Percentiles rank a stretch among this genome's conserved stretches.
phyloP scores from a whole-genome alignment of 2,113 vertebrate genomes.

The Percopsis transmontana region DNA sequence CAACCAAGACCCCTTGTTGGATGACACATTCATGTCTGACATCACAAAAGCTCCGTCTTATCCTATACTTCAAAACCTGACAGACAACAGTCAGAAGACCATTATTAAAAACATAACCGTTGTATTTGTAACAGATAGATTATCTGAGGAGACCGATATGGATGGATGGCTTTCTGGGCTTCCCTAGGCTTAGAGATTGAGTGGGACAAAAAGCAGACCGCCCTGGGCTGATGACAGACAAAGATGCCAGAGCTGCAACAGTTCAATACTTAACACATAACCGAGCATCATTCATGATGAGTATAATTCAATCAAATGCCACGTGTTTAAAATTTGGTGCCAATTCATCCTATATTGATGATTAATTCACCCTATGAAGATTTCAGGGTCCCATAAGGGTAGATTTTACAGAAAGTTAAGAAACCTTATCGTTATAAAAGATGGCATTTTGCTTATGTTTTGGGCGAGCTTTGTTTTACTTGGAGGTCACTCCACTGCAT shows the following conservation, averaged over 20 bases:
- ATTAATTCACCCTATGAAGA: too few relatives aligned
- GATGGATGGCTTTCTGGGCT: conserved; percentile 38
- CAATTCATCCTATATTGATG: not conserved
- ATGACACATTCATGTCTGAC: conserved; percentile 63
- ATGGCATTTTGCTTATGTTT: not conserved
- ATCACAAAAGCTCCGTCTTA: conserved; percentile 57
- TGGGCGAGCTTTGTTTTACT: too few relatives aligned
- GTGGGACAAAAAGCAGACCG: conserved; percentile 21
- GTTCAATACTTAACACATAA: conserved; percentile 2
- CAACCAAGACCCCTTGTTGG: conserved; percentile 33
- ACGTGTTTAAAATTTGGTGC: too few relatives aligned
- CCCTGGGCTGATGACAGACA: conserved; percentile 17
- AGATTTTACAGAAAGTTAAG: too few relatives aligned
- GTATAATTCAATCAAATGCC: too few relatives aligned
- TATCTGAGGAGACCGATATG: conserved; percentile 23
- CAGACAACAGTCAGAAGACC: conserved; percentile 49
- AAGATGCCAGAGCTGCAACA: conserved; percentile 17
- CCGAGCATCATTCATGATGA: conserved; percentile 23
- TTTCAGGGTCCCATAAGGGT: too few relatives aligned
- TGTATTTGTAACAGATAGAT: conserved; percentile 52
- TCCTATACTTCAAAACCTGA: conserved; percentile 53
- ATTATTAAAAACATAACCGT: too few relatives aligned
- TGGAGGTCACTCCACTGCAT: not conserved
- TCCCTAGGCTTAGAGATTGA: conserved; percentile 9
- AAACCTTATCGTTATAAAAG: not conserved